Base-by-base conservation (phyloP, 2,113 vertebrate species). In the Varanus salvator region DNA sequence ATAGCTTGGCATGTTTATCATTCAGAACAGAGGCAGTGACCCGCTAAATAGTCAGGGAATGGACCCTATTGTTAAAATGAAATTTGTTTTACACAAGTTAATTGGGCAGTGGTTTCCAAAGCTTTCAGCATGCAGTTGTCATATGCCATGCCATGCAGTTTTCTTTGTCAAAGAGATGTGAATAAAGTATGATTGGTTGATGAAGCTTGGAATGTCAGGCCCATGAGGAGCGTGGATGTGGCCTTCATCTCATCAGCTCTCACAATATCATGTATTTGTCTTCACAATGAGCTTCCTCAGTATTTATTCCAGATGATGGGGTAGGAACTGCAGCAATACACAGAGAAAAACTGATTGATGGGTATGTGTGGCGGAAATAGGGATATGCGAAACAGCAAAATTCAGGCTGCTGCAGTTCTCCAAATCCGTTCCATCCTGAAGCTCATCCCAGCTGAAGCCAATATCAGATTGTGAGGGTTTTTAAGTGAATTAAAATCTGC, bases 11-110 rank as follows among this genome's bases (percentile, higher is more conserved):
- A 71, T 0, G 0, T 21, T 85, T 57, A 0, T 85, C 38, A n/a
- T 80, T 15, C 66, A 75, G 75, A 86, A 38, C 29, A 84, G 23
- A n/a, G 82, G 89, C 34, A 14, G 23, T 0, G 0, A 0, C 27
- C 78, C 5, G 1, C 14, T 0, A 60, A 0, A 38, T 0, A 57
- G 12, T 31, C 19, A 19, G 3, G 17, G 82, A 80, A 64, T 7
- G 38, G 64, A 88, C 3, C 9, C 54, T 48, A 76, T 82, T 52
- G 78, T 68, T 69, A 84, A 87, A 64, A 2, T 44, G 12, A 44
- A 50, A 69, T 31, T 83, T 27, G 21, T 77, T n/a, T 83, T 71
- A 54, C 23, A 57, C 48, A 31, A 1, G 34, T 76, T 38, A 0
- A 0, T 19, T 74, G 57, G 8, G 27, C 64, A 75, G 66, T 68